Conservation (phyloP, 2,113 vertebrate genomes). For the Malaclemys terrapin region DNA sequence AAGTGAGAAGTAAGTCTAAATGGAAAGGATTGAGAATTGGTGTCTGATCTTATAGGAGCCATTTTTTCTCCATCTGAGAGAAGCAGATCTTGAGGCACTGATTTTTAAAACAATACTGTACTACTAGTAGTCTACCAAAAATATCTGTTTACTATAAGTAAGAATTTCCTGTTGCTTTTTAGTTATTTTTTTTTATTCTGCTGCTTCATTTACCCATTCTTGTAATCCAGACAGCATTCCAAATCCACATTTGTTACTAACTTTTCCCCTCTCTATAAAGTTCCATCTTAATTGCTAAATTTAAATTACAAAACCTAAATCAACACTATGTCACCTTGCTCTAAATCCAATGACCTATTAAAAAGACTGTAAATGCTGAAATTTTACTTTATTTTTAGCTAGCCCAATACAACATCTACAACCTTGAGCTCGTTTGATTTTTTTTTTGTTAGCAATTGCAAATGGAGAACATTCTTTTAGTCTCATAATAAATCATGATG, state of each 20-base stretch:
- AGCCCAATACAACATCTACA: neutral
- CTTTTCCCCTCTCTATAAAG: neutral
- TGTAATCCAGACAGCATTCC: neutral
- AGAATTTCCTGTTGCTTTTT: neutral
- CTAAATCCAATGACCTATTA: neutral
- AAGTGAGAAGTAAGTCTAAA: neutral
- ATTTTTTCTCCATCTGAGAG: neutral
- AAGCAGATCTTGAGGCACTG: neutral
- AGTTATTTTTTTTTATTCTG: neutral
- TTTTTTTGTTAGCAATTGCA: neutral
- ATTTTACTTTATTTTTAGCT: neutral
- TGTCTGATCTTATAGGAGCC: neutral
- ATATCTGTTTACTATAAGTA: neutral
- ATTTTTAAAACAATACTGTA: neutral
- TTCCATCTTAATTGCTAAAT: neutral
- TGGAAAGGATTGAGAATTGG: neutral
- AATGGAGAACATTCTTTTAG: neutral
- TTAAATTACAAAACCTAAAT: neutral
- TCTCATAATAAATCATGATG: neutral
- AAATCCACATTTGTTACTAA: neutral
- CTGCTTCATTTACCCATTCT: neutral
- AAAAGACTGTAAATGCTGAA: neutral
- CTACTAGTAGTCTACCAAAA: neutral
- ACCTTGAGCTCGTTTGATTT: neutral
- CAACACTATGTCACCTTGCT: neutral